A percentile compares a stretch with the other conserved stretches of the same genome.
phyloP scores from a whole-genome alignment of 2,888 invertebrate species.

The Galerucella calmariensis region DNA sequence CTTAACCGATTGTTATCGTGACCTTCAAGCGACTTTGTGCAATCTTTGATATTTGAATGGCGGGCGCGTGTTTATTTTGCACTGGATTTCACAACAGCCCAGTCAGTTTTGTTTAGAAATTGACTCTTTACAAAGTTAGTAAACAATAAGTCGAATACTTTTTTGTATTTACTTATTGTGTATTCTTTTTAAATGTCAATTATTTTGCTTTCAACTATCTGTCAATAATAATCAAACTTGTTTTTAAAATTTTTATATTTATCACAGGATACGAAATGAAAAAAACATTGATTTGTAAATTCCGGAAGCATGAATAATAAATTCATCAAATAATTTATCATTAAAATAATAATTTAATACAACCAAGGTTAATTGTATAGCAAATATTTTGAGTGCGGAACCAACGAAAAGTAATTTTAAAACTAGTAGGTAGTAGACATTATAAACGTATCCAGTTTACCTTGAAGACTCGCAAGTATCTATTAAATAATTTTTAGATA shows the following conservation, averaged over 20 bases:
- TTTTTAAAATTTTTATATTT: too few species aligned
- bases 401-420: background rate
- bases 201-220: too few species aligned
- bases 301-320: too few species aligned
- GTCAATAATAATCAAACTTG: too few species aligned
- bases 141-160: background rate
- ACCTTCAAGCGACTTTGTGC: conserved; percentile 4
- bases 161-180: too few species aligned
- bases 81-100: background rate
- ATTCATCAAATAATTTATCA: too few species aligned
- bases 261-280: too few species aligned
- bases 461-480: background rate
- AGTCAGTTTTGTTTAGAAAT: background rate
- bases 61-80: conserved; percentile 6
- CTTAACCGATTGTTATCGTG: background rate
- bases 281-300: too few species aligned
- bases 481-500: background rate
- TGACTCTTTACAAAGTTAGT: background rate
- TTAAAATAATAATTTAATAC: background rate
- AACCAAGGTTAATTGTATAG: conserved; percentile 1
- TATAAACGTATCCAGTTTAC: conserved; percentile 3
- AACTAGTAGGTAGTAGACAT: background rate
- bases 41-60: background rate
- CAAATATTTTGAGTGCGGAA: conserved; percentile 14
- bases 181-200: too few species aligned